A percentile compares a stretch with the other conserved stretches of the same genome.
These are phyloP conservation scores for Varroa destructor DNA, from an alignment of 1,140 invertebrate genomes.

Conservation along the genomic window DNA sequence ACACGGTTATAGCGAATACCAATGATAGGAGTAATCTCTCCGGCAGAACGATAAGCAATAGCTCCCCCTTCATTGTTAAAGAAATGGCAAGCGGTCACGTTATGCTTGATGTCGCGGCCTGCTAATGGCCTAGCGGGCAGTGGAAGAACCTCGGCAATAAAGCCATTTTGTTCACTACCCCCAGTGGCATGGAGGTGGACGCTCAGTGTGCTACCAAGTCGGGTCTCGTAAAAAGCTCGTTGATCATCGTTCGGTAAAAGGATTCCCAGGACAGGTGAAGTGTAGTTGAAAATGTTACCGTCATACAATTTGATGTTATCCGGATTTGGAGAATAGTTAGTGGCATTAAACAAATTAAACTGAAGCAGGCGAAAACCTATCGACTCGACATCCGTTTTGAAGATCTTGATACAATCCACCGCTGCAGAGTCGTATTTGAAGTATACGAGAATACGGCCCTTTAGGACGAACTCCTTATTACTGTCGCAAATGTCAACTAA, in stretches of 20 bases:
- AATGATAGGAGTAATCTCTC: constrained; percentile 85
- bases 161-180: constrained; percentile 79
- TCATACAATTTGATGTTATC: constrained; percentile 78
- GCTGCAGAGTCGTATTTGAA: constrained; percentile 94
- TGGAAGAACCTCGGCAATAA: constrained; percentile 91
- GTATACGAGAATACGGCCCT: constrained; percentile 80
- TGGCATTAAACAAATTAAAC: constrained; percentile 83
- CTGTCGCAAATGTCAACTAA: constrained; percentile 90
- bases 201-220: constrained; percentile 53
- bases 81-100: constrained; percentile 70
- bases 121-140: constrained; percentile 59
- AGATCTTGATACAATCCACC: constrained; percentile 95
- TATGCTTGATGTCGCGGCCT: constrained; percentile 69
- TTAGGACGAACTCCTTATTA: constrained; percentile 71
- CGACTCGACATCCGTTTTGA: constrained; percentile 69
- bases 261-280: constrained; percentile 55
- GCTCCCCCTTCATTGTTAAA: constrained; percentile 73
- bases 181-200: constrained; percentile 85
- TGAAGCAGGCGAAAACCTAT: constrained; percentile 77
- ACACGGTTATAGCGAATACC: constrained; percentile 78
- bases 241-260: constrained; percentile 48
- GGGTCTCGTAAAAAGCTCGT: constrained; percentile 27
- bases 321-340: constrained; percentile 57
- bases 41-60: constrained; percentile 69
- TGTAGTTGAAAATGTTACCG: constrained; percentile 77